Evolutionary conservation across 2,888 invertebrate species (phyloP), one percentile per base, ranked within the genome.

Genomic region (Drosophila neotestacea): DNA sequence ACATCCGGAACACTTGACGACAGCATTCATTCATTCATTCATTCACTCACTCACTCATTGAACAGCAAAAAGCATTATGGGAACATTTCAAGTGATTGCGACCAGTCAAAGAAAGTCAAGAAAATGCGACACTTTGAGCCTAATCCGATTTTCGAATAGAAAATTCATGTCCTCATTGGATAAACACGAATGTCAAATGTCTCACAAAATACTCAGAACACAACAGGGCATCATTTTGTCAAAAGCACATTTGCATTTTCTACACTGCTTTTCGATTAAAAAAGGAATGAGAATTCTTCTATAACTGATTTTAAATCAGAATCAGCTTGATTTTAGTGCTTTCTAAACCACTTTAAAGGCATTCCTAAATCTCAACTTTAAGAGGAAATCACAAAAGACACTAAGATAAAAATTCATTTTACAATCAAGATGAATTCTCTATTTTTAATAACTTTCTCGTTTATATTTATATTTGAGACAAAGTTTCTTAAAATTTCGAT

Each of bases 121-220:
- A 51, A 60, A 65, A 65, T 60, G 46, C 60, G 42, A 62, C 54
- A 50, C 39, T 54, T 48, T 67, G 48, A 61, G 54, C 36, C 54
- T 67, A 67, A 67, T 67, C 66, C 54, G 66, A 67, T 62, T 67
- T 65, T 50, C 47, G 13, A 59, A 36, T 59, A 59, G 64, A 39
- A 58, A 62, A 52, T 34, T 59, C 59, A 58, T 58, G 36, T 38
- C 36, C 13, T 38, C 58, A 46, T 58, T 47, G 36, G 13, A 36
- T 38, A 58, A 58, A 47, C 47, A 38, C 47, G 16, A 58, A 16
- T 47, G 46, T 47, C 47, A 47, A 58, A 47, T 38, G 28, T 36
- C 44, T 6, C 34, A 36, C 46, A 36, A 56, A 36, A 46, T 16
- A 36, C 44, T 10, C 55, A 32, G 9, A 6, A 32, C 3, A 6